phyloP scores from a whole-genome alignment of 1,140 invertebrate genomes.

The Coelopa frigida region DNA sequence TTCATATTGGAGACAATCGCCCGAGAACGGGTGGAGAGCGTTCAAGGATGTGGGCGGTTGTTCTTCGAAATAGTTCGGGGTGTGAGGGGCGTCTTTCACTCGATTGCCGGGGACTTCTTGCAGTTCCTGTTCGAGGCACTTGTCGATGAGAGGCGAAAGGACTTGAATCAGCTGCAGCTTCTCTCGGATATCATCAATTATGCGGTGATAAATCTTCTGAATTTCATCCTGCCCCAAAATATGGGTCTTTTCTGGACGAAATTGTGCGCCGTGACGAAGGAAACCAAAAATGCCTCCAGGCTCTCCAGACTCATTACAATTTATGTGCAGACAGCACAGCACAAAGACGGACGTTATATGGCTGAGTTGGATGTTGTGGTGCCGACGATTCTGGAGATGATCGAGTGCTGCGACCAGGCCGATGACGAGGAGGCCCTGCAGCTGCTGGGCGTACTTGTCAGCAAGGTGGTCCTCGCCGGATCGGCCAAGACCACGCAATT shows the following conservation, averaged over 20 bases:
- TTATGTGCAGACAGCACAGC: slow-evolving; percentile 53
- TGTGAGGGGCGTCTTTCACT: slow-evolving; percentile 73
- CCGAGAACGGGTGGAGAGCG: slow-evolving; percentile 57
- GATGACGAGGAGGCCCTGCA: slow-evolving; percentile 7
- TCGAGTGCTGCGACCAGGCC: slow-evolving; percentile 38
- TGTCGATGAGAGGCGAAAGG: slow-evolving; percentile 48
- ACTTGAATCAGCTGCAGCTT: slow-evolving; percentile 53
- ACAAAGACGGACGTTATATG: slow-evolving; percentile 58
- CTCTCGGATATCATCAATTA: slow-evolving; percentile 57
- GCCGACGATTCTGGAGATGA: slow-evolving; percentile 49
- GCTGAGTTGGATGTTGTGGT: slow-evolving; percentile 50
- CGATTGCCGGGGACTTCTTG: slow-evolving; percentile 59
- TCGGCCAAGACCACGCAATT: slow-evolving; percentile 58
- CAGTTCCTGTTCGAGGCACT: slow-evolving; percentile 51
- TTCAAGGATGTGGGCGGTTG: slow-evolving; percentile 69
- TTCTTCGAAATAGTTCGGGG: slow-evolving; percentile 81
- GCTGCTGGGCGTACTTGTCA: slow-evolving; percentile 19
- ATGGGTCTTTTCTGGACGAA: slow-evolving; percentile 54
- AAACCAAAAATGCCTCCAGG: slow-evolving; percentile 6
- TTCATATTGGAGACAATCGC: slow-evolving; percentile 62
- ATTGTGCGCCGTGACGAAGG: slow-evolving; percentile 17
- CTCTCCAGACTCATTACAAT: slow-evolving; percentile 38
- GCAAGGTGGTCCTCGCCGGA: slow-evolving; percentile 31
- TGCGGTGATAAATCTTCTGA: slow-evolving; percentile 52
- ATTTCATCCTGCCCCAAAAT: slow-evolving; percentile 53